Base-by-base conservation (phyloP, 1,140 invertebrate species). In the Pogonus chalceus region DNA sequence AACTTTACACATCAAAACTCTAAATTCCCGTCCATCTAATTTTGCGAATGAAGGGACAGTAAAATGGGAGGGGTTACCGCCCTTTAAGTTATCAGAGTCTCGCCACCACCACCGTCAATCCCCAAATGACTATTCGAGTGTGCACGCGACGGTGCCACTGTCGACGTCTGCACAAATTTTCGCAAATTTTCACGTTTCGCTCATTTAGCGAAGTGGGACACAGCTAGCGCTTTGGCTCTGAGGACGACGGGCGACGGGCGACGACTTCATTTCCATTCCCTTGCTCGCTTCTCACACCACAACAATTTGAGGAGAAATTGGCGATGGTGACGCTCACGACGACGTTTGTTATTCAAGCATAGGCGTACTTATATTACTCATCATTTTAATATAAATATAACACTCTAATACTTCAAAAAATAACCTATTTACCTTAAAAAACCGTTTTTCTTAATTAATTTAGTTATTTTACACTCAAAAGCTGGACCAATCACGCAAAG, bases 161-260 rank as follows among this genome's bases (percentile, higher is more conserved):
- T n/a, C 39, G 39, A 46, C 39, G 39, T 31, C 26, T 46, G 39
- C 39, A 46, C 12, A 46, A 46, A 46, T 46, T 46, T 46, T 46
- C 39, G 39, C 39, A 46, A 46, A 46, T 46, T 46, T 46, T 20
- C 39, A 46, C 39, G 39, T 46, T 46, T 46, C 39, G 12, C 39
- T 20, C 39, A 46, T 46, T 46, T 46, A 20, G 20, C 39, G 12
- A 20, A n/a, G 20, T n/a, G 12, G 39, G 39, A 46, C 12, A n/a
- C 39, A 20, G 4, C 31, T 35, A 14, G 14, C 31, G 31, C 14
- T 14, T 7, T 7, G 7, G 16, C 39, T 7, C 26, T 7, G 26
- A 31, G 26, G 14, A 14, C 4, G 26, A 31, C 4, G n/a, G 16
- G 39, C 12, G 39, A 46, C 39, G 39, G 12, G 18, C 39, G 39